A percentile compares a stretch with the other conserved stretches of the same genome.
Evolutionary conservation across 53 echinoderm and acorn worm species (phyloP).

Genomic region (Arbacia lixula): DNA sequence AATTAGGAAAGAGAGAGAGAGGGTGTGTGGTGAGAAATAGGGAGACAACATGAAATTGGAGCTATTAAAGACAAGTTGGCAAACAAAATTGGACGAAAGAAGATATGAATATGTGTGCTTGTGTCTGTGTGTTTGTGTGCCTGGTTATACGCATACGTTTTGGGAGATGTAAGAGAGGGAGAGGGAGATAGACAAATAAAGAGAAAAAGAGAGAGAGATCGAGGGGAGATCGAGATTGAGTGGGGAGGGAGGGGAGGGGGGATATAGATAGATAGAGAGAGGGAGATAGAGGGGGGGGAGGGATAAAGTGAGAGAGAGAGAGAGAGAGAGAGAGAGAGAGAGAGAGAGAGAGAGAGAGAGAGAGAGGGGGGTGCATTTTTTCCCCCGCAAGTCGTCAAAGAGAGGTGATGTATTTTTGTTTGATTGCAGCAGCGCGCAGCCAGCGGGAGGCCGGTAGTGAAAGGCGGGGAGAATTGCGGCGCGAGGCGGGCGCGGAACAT

Average conservation of each 20-base stretch:
- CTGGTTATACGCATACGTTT: too few species aligned
- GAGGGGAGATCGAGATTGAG: neutral
- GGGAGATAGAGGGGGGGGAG: neutral
- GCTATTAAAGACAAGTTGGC: too few species aligned
- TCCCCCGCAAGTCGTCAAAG: too few species aligned
- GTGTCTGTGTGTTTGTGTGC: too few species aligned
- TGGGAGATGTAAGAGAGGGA: neutral
- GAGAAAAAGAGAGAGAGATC: neutral
- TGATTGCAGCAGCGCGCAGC: neutral
- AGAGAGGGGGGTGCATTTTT: neutral
- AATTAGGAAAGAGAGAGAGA: too few species aligned
- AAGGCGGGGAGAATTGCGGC: neutral
- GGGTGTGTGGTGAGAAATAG: too few species aligned
- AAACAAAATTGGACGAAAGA: too few species aligned
- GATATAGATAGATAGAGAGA: neutral
- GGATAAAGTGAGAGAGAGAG: neutral
- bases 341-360: neutral
- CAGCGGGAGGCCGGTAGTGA: constrained; percentile 43
- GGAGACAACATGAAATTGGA: too few species aligned
- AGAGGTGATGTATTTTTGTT: constrained; percentile 20
- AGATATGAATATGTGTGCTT: too few species aligned
- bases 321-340: constrained; percentile 1
- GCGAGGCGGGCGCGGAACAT: neutral
- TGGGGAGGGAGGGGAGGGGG: neutral
- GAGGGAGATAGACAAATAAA: neutral